These are phyloP conservation scores for Podarcis siculus DNA, from an alignment of 2,797 vertebrate genomes.

Conservation along the genomic window DNA sequence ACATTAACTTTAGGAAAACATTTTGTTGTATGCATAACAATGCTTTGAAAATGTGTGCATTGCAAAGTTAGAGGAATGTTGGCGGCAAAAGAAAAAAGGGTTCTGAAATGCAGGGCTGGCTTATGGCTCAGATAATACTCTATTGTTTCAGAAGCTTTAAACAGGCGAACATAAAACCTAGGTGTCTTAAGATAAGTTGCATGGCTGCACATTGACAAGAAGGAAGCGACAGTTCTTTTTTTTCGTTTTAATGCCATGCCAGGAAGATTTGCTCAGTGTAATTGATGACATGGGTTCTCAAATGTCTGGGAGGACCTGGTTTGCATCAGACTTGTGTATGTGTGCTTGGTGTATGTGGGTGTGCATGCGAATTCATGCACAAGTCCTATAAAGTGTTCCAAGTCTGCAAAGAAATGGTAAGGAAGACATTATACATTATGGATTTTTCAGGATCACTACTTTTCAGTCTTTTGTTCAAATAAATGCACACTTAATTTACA, in stretches of 20 bases:
- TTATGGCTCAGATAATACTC: not conserved
- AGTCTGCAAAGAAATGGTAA: constrained; percentile 42
- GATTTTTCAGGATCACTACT: constrained; percentile 43
- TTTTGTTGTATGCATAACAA: not conserved
- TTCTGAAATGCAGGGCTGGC: not conserved
- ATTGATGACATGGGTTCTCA: not conserved
- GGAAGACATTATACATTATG: constrained; percentile 33
- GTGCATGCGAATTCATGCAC: not conserved
- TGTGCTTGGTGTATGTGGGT: accelerated
- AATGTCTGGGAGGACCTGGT: constrained; percentile 13
- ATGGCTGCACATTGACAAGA: not conserved
- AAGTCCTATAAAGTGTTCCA: not conserved
- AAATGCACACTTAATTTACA: not conserved
- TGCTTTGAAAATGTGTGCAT: not conserved
- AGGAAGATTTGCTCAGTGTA: not conserved
- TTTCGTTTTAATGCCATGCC: constrained; percentile 27
- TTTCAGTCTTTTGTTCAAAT: not conserved
- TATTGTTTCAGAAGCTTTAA: constrained; percentile 26
- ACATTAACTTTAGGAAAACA: not conserved
- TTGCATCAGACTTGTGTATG: not conserved
- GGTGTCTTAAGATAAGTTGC: constrained; percentile 5
- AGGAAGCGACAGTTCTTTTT: not conserved
- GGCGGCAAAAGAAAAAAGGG: not conserved
- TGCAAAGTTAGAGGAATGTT: not conserved
- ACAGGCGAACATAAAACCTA: constrained; percentile 17